These are phyloP conservation scores for Rachycentron canadum DNA, from an alignment of 2,797 vertebrate species.

Conservation along the genomic window DNA sequence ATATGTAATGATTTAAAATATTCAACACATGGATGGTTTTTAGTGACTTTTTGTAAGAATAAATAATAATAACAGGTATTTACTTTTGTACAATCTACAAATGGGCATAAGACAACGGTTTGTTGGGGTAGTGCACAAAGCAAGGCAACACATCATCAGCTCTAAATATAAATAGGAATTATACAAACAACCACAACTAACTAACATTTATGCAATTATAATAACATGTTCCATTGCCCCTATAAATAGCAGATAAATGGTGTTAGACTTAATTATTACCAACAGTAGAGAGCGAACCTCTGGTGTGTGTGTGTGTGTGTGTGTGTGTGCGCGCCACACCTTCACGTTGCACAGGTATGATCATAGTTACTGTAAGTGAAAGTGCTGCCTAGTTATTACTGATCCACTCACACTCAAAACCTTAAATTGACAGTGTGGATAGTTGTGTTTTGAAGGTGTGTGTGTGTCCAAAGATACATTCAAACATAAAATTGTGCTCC, in stretches of 20 bases:
- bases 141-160: slow-evolving; percentile 70
- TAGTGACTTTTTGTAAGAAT: no score
- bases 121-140: slow-evolving; percentile 88
- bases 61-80: no score
- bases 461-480: no score
- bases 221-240: not conserved
- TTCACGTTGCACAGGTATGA: slow-evolving; percentile 69
- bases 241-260: slow-evolving; percentile 32
- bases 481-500: no score
- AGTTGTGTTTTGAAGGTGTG: no score
- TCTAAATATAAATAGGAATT: slow-evolving; percentile 30
- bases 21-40: no score
- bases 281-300: slow-evolving; percentile 82
- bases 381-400: not conserved
- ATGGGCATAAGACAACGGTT: slow-evolving; percentile 89
- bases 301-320: slow-evolving; percentile 19
- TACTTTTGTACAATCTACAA: no score
- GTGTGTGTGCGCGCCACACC: slow-evolving; percentile 78
- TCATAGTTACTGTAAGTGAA: not conserved
- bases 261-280: slow-evolving; percentile 54
- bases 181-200: not conserved
- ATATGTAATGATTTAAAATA: no score
- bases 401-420: not conserved
- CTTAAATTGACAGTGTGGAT: no score
- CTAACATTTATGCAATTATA: slow-evolving; percentile 2